Evolutionary conservation across 2,888 invertebrate species (phyloP).

Genomic region (Diaphora mendica): DNA sequence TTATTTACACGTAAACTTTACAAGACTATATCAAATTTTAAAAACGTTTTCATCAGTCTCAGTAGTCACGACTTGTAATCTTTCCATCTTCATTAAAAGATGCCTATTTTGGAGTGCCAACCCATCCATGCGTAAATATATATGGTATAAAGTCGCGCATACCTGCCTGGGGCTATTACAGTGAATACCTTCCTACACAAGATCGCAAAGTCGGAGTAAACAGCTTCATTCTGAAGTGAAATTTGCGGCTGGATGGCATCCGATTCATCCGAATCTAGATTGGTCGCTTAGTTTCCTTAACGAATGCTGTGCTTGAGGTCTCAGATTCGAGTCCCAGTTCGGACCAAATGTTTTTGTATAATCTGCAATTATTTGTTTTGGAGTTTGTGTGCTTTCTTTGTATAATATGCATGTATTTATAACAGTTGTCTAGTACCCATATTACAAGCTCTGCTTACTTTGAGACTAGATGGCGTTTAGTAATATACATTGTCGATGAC

Average conservation of each 20-base stretch:
- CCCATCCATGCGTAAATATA: not conserved
- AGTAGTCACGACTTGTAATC: not conserved
- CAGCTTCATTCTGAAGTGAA: not conserved
- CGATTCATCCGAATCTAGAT: not conserved
- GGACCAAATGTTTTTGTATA: too few species aligned
- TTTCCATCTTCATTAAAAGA: not conserved
- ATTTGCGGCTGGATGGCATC: not conserved
- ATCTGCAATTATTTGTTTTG: too few species aligned
- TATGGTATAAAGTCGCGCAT: not conserved
- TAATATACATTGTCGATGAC: not conserved
- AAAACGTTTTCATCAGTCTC: not conserved
- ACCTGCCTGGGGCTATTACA: not conserved
- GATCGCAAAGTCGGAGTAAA: not conserved
- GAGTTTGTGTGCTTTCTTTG: too few species aligned
- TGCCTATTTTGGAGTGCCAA: not conserved
- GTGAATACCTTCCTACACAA: not conserved
- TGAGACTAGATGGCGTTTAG: not conserved
- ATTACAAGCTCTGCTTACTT: too few species aligned
- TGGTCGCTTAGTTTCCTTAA: not conserved
- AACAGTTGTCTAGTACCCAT: not conserved
- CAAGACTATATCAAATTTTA: not conserved
- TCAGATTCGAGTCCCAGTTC: too few species aligned
- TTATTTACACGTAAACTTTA: too few species aligned
- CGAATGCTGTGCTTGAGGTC: not conserved
- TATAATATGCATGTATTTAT: not conserved